Base-by-base conservation (phyloP, 2,888 invertebrate genomes). In the Thalpophila matura region DNA sequence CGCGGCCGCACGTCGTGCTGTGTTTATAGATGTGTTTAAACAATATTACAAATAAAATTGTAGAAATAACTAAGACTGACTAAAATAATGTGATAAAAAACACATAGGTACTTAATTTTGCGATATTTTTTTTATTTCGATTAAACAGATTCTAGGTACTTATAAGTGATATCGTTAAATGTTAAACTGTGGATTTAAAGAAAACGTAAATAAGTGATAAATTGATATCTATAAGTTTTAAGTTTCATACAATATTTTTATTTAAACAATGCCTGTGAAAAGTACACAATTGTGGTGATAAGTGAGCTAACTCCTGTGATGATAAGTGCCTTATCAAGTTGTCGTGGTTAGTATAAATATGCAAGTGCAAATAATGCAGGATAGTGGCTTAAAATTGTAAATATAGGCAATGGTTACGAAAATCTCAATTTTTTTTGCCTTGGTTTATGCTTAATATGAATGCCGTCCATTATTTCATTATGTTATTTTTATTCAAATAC, bases 1-100 rank as follows among this genome's bases (percentile, higher is more conserved):
- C 91, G 91, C 91, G 85, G 66, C 86, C 86, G 87, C 88, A 89
- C 82, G 86, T 84, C 88, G 85, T 40, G 38, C 45, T 64, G 46
- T 64, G 47, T 53, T n/a, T n/a, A n/a, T n/a, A n/a, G n/a, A n/a
- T n/a, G n/a, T n/a, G n/a, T n/a, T n/a, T 51, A 45, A 55, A 76
- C 59, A 58, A 45, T 54, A 57, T 38, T 45, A 56, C 43, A 49
- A 76, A 51, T 56, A 37, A 59, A 64, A 55, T 62, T 40, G 51
- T 47, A 54, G 14, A 49, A 59, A 71, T 27, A 49, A 45, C 6
- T 63, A 14, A 49, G 51, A 71, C 54, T 64, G 35, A 63, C 10
- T 42, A 37, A 47, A 63, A 45, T 57, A 43, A 31, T 40, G 14
- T 70, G 22, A 18, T 29, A 35, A 46, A 27, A 61, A 35, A 24